phyloP scores from a whole-genome alignment of 2,797 vertebrate genomes.

The Alca torda region DNA sequence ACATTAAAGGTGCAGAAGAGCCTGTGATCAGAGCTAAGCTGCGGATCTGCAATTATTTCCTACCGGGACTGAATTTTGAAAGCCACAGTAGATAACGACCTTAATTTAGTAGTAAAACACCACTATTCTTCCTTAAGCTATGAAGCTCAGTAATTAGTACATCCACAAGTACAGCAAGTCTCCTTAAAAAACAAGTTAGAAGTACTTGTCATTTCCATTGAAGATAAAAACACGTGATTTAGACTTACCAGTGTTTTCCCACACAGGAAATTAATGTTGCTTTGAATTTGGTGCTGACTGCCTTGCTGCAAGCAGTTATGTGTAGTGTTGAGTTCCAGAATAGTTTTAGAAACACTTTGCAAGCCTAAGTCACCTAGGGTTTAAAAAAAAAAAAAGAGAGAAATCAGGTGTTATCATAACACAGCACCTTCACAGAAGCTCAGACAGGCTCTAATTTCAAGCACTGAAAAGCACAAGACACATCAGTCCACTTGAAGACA shows the following conservation, averaged over 20 bases:
- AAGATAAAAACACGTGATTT: not conserved
- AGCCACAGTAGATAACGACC: not conserved
- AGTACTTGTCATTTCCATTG: not conserved
- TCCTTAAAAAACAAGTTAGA: not conserved
- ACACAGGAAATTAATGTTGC: conserved; percentile 91
- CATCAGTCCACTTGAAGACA: not conserved
- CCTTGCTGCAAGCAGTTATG: conserved; percentile 62
- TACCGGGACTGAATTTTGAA: not conserved
- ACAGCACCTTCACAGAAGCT: not conserved
- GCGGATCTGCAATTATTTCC: not conserved
- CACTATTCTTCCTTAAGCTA: not conserved
- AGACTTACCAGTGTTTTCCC: conserved; percentile 92
- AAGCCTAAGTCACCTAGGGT: conserved; percentile 79
- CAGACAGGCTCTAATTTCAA: not conserved
- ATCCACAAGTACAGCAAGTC: not conserved
- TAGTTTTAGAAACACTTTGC: conserved; percentile 69
- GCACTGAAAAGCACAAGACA: not conserved
- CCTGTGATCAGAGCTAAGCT: not conserved
- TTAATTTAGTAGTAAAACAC: not conserved
- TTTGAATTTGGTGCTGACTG: conserved; percentile 76
- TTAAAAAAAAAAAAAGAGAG: not conserved
- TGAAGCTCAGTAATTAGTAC: not conserved
- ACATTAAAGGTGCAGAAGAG: not conserved
- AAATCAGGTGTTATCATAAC: not conserved
- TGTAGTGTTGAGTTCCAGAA: conserved; percentile 84